Evolutionary conservation across 2,113 vertebrate species (phyloP), one percentile per base, ranked within the genome.

Genomic region (Elephantulus edwardii): DNA sequence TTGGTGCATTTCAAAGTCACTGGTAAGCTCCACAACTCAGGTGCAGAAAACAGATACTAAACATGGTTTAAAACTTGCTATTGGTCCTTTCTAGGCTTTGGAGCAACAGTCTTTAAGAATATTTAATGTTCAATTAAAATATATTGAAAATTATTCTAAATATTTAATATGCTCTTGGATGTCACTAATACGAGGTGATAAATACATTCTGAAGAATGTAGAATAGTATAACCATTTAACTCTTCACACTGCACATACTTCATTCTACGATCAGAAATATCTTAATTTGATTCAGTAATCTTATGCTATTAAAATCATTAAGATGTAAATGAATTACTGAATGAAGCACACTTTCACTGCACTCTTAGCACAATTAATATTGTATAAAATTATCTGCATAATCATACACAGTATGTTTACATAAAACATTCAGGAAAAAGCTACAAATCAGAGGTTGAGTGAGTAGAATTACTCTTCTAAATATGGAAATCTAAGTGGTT

Each of bases 271-370:
- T 96, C 95, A 96, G 89, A 97, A 92, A 97, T 96, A 93, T 96
- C 96, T 97, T 93, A 96, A 96, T 95, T 96, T 96, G 96, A 96
- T 93, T 96, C 76, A 90, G 84, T 96, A 96, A 96, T 96, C 85
- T 96, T 96, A 96, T 92, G 92, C 95, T 96, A 96, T 93, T 96
- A 96, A 95, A 93, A 97, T 97, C 91, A 97, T 97, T 97, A 97
- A 97, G 96, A 98, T 97, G 97, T 96, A 97, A 98, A 98, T 97
- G 94, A 96, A 96, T 97, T 96, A 96, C 95, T 96, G 97, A 97
- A 97, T 97, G 97, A 98, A 97, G 95, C 95, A 96, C 93, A 97
- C 87, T 97, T 97, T 89, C 90, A 92, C 91, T 96, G 85, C 84
- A 95, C 96, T 97, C 90, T 95, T 97, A 97, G 95, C 92, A 93